Conservation (phyloP, 1,140 invertebrate genomes). For the Cyrtorhinus lividipennis region DNA sequence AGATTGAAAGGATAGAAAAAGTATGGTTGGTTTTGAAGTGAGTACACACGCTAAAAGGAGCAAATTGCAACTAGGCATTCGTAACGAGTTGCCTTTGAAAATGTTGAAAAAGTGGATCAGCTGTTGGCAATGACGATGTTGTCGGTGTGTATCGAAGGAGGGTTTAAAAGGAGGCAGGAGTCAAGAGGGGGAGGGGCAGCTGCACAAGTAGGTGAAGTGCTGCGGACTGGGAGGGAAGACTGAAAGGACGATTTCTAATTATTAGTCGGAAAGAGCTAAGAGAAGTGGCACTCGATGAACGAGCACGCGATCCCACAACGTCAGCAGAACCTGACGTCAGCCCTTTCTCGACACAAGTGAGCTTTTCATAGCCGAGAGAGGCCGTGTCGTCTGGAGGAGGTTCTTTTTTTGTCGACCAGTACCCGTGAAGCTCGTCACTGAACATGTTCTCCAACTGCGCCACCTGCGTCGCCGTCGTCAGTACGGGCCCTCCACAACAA, state of each 20-base stretch:
- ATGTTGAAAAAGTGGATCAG: too few species aligned
- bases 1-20: too few species aligned
- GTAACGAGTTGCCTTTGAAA: too few species aligned
- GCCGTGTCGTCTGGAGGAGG: background rate
- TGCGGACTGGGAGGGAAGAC: background rate
- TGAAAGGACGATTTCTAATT: constrained; percentile 2
- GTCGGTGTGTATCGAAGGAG: background rate
- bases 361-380: too few species aligned
- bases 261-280: background rate
- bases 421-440: background rate
- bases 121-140: too few species aligned
- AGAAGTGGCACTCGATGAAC: background rate
- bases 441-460: constrained; percentile 11
- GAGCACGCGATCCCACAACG: background rate
- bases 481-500: background rate
- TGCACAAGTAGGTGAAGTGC: background rate
- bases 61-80: too few species aligned
- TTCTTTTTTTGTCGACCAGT: background rate
- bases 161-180: background rate
- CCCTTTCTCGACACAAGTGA: background rate
- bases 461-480: constrained; percentile 11
- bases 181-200: background rate
- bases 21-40: too few species aligned
- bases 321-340: constrained; percentile 5
- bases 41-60: too few species aligned